A percentile compares a stretch with the other conserved stretches of the same genome.
Evolutionary conservation across 1,140 invertebrate genomes (phyloP).

Genomic region (Augochlora pura): DNA sequence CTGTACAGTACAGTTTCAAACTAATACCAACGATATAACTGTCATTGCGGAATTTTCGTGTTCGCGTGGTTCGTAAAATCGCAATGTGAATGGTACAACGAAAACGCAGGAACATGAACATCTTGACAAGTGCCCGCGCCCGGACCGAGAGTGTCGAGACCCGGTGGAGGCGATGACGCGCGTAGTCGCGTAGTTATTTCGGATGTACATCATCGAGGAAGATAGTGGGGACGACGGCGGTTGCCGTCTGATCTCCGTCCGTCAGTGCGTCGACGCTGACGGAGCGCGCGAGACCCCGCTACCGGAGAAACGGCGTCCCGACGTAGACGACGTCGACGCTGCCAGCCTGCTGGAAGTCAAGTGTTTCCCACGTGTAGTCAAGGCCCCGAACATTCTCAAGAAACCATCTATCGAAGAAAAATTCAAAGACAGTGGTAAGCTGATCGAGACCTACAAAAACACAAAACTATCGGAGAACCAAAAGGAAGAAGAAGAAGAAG

Average conservation of each 20-base stretch:
- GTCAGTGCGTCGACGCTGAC: constrained; percentile 68
- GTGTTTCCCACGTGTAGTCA: constrained; percentile 18
- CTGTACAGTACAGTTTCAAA: too few relatives aligned
- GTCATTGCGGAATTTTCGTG: too few relatives aligned
- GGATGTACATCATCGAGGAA: constrained; percentile 76
- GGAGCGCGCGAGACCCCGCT: constrained; percentile 44
- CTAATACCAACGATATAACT: too few relatives aligned
- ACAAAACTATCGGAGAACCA: background rate
- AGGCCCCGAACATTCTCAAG: constrained; percentile 15
- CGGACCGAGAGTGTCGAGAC: background rate
- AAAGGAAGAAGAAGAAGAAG: too few relatives aligned
- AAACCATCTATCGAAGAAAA: constrained; percentile 12
- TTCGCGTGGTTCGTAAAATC: too few relatives aligned
- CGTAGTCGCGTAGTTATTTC: constrained; percentile 59
- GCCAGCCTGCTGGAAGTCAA: constrained; percentile 43
- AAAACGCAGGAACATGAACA: too few relatives aligned
- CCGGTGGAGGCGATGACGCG: constrained; percentile 54
- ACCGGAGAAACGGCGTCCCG: constrained; percentile 18
- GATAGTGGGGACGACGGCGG: constrained; percentile 70
- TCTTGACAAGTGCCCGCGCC: too few relatives aligned
- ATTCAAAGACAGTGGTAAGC: background rate
- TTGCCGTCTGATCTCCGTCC: constrained; percentile 76
- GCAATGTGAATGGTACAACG: too few relatives aligned
- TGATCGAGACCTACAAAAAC: background rate
- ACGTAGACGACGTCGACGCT: constrained; percentile 27